Conservation (phyloP, 1,140 invertebrate species). For the Olivierus martensii region DNA sequence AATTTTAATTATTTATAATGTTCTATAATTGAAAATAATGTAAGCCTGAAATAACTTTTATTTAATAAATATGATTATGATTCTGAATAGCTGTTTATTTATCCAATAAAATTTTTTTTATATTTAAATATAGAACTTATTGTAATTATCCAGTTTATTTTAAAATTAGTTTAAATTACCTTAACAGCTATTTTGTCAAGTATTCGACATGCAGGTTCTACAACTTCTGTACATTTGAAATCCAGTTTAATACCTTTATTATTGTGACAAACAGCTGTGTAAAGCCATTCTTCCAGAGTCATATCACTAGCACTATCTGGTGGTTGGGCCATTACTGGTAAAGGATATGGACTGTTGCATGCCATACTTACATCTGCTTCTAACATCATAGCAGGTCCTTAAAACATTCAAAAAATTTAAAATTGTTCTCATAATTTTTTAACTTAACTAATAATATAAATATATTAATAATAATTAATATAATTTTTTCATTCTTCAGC, state of each 20-base stretch:
- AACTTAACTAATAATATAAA: too few species aligned
- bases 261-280: conserved; percentile 37
- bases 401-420: not conserved
- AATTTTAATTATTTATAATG: too few species aligned
- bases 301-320: conserved; percentile 55
- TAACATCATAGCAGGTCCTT: conserved; percentile 45
- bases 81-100: too few species aligned
- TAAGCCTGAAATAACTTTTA: too few species aligned
- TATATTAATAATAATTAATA: too few species aligned
- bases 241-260: conserved; percentile 69
- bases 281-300: conserved; percentile 43
- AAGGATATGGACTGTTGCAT: conserved; percentile 27
- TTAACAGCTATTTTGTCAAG: conserved; percentile 29
- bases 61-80: too few species aligned
- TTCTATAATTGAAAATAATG: too few species aligned
- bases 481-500: too few species aligned
- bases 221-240: conserved; percentile 66
- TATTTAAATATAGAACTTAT: too few species aligned
- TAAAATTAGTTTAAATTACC: not conserved
- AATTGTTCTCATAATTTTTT: too few species aligned
- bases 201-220: conserved; percentile 45
- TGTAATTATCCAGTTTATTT: too few species aligned
- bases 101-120: too few species aligned
- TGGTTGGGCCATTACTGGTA: conserved; percentile 77
- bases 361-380: conserved; percentile 68